Percentiles rank a stretch among this genome's conserved stretches.
Conservation (phyloP, 2,888 invertebrate species). For the Hybos culiciformis region DNA sequence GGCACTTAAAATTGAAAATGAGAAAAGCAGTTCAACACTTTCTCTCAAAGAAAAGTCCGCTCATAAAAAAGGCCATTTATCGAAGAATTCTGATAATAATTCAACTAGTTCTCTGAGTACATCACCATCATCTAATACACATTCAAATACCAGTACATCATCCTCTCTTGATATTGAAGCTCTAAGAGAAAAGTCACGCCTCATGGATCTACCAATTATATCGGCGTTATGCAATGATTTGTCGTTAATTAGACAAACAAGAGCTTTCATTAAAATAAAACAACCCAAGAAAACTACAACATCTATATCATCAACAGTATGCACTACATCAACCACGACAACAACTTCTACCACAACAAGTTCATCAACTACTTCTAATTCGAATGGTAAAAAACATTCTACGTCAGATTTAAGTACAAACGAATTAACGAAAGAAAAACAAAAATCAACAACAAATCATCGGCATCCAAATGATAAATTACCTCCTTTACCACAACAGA, state of each 20-base stretch:
- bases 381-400: constrained; percentile 42
- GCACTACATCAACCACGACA: constrained; percentile 7
- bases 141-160: constrained; percentile 19
- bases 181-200: constrained; percentile 75
- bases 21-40: neutral
- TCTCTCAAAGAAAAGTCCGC: too few species aligned
- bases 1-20: constrained; percentile 8
- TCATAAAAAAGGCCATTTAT: neutral
- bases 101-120: constrained; percentile 28
- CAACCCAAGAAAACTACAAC: constrained; percentile 32
- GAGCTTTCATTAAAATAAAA: constrained; percentile 69
- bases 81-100: constrained; percentile 11
- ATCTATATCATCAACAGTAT: constrained; percentile 13
- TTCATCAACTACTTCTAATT: constrained; percentile 34
- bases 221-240: constrained; percentile 88
- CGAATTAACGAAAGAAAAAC: constrained; percentile 43
- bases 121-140: constrained; percentile 20
- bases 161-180: constrained; percentile 61
- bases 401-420: constrained; percentile 49
- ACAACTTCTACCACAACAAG: constrained; percentile 34
- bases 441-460: constrained; percentile 46
- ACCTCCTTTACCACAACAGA: constrained; percentile 47
- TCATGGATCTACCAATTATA: constrained; percentile 80
- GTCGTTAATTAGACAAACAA: constrained; percentile 75
- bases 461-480: constrained; percentile 67